phyloP scores from a whole-genome alignment of 2,113 vertebrate species.

The Myotis lucifugus region DNA sequence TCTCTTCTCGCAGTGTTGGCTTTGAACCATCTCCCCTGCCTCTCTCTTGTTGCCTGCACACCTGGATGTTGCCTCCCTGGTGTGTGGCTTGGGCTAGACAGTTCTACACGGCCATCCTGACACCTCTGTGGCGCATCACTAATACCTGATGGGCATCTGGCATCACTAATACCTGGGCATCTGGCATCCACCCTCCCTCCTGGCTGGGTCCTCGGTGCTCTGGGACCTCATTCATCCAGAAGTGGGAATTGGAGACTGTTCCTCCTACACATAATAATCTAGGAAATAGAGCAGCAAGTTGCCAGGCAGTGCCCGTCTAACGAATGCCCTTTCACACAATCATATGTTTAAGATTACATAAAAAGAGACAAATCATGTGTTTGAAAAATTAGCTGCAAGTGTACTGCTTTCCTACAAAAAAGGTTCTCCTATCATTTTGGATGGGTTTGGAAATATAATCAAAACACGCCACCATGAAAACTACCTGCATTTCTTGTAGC shows the following conservation, averaged over 20 bases:
- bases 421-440: neutral
- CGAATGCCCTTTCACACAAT: neutral
- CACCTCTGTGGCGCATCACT: neutral
- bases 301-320: neutral
- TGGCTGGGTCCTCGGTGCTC: neutral
- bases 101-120: neutral
- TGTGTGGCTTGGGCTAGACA: neutral
- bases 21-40: neutral
- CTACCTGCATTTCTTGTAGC: neutral
- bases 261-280: neutral
- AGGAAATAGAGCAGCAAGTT: neutral
- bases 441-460: neutral
- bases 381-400: constrained; percentile 12
- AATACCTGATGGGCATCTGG: neutral
- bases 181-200: neutral
- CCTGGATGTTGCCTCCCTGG: too few relatives aligned
- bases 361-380: neutral
- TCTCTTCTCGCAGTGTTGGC: neutral
- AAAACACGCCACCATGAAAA: neutral
- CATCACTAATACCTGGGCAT: too few relatives aligned
- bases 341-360: neutral
- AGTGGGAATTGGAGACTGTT: neutral
- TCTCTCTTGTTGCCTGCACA: neutral
- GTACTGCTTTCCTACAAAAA: neutral
- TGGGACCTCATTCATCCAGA: neutral